Conservation (phyloP, 2,113 vertebrate genomes). For the Cyanoderma ruficeps region DNA sequence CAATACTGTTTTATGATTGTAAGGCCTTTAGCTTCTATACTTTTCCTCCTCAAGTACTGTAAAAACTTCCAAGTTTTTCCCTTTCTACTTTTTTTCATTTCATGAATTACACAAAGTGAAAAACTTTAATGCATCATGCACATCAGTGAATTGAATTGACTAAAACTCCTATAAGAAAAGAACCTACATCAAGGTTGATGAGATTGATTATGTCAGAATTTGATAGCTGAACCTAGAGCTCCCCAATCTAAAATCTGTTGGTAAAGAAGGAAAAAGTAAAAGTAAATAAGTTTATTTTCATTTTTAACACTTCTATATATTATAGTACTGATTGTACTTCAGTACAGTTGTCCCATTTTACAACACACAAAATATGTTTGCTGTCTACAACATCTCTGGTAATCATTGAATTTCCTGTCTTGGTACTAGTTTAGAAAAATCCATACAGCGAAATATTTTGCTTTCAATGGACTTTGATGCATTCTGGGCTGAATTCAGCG, state of each 20-base stretch:
- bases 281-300: not conserved
- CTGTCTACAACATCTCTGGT: not conserved
- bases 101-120: not conserved
- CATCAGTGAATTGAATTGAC: not conserved
- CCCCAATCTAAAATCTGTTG: not conserved
- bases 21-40: not conserved
- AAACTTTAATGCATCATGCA: not conserved
- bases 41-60: not conserved
- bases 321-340: not conserved
- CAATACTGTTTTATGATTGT: not conserved
- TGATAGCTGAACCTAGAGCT: not conserved
- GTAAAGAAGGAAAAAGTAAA: not conserved
- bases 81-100: not conserved
- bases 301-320: not conserved
- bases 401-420: not conserved
- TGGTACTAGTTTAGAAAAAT: not conserved
- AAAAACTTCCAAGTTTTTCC: not conserved
- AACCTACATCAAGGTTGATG: not conserved
- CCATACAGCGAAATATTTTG: not conserved
- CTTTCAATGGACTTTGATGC: not conserved
- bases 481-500: not conserved
- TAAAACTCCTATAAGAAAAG: not conserved
- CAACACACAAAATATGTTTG: not conserved
- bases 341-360: not conserved
- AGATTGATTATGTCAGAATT: not conserved